Percentiles rank a stretch among this genome's conserved stretches.
These are phyloP conservation scores for Synanthedon tipuliformis DNA, from an alignment of 2,888 invertebrate species.

Conservation along the genomic window DNA sequence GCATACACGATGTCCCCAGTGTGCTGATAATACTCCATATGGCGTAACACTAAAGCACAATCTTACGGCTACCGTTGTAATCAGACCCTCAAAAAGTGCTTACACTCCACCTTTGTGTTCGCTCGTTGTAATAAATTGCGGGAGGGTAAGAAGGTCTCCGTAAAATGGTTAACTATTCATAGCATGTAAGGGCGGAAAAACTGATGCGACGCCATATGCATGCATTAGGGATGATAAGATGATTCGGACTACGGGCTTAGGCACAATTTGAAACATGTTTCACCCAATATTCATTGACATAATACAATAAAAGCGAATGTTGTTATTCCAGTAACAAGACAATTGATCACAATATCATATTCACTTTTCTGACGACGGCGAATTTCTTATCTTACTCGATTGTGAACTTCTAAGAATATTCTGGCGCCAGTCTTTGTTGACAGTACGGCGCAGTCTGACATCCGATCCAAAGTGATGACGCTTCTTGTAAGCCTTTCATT, in stretches of 20 bases:
- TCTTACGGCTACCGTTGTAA: conserved; percentile 39
- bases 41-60: conserved; percentile 50
- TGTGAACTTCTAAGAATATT: conserved; percentile 41
- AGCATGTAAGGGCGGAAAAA: conserved; percentile 51
- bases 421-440: conserved; percentile 50
- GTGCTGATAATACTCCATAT: conserved; percentile 67
- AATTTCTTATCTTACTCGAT: conserved; percentile 25
- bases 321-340: not conserved
- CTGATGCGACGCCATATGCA: conserved; percentile 65
- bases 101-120: not conserved
- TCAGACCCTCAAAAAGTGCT: conserved; percentile 18
- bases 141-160: conserved; percentile 16
- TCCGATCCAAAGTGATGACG: no score
- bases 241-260: conserved; percentile 44
- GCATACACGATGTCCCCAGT: conserved; percentile 53
- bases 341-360: not conserved
- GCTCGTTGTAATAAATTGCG: conserved; percentile 1
- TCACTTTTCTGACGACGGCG: conserved; percentile 12
- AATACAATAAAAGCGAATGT: not conserved
- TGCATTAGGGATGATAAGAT: conserved; percentile 64
- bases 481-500: no score
- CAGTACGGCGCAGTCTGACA: conserved; percentile 17
- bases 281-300: not conserved
- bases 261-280: conserved; percentile 31
- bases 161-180: conserved; percentile 40